These are phyloP conservation scores for Popillia japonica DNA, from an alignment of 1,140 invertebrate genomes.

Conservation along the genomic window DNA sequence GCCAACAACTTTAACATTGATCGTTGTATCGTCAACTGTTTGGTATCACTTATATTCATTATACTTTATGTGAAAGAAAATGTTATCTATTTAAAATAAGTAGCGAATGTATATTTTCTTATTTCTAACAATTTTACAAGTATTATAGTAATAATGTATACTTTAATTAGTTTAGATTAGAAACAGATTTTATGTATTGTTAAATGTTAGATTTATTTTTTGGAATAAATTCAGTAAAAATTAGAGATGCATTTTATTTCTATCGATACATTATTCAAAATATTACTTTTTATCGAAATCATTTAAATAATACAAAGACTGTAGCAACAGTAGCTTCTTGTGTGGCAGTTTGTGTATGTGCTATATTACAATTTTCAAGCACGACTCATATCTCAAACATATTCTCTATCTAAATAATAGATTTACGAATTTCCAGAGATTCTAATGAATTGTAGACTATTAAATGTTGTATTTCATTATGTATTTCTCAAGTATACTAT, in stretches of 20 bases:
- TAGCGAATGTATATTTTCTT: conserved; percentile 6
- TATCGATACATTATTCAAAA: no score
- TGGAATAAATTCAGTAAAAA: not conserved
- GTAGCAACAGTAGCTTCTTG: no score
- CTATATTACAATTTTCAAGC: no score
- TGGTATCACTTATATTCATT: not conserved
- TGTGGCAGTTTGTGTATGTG: no score
- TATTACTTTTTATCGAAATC: no score
- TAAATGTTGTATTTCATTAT: no score
- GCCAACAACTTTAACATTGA: conserved; percentile 30
- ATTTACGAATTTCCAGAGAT: no score
- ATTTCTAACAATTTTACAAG: not conserved
- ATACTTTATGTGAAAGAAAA: not conserved
- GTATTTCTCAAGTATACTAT: no score
- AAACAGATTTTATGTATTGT: not conserved
- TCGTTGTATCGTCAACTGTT: conserved; percentile 15
- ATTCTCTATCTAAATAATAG: no score
- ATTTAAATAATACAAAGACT: no score
- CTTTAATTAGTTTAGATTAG: not conserved
- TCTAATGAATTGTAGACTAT: no score
- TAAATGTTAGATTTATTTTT: not conserved
- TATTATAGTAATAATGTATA: not conserved
- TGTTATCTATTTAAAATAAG: not conserved
- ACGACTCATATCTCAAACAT: no score
- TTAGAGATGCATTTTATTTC: not conserved